Evolutionary conservation across 2,113 vertebrate species (phyloP).

Genomic region (Mellivora capensis): DNA sequence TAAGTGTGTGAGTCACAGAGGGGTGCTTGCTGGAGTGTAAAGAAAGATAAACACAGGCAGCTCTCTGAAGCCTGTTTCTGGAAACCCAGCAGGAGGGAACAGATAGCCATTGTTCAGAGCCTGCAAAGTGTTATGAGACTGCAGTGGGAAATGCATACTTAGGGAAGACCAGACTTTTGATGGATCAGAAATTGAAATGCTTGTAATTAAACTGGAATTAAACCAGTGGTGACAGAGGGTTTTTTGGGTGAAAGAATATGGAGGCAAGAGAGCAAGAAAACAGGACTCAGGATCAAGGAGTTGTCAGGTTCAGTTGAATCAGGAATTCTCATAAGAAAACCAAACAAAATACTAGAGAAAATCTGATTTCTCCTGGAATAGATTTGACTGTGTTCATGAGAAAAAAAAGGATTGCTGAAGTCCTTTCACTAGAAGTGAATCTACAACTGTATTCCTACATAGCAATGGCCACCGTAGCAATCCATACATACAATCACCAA

Average conservation of each 20-base stretch:
- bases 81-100: slow-evolving; percentile 80
- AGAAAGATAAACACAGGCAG: slow-evolving; percentile 84
- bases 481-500: neutral
- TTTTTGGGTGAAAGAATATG: neutral
- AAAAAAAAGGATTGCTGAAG: neutral
- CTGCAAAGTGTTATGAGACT: slow-evolving; percentile 70
- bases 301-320: slow-evolving; percentile 22
- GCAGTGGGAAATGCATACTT: slow-evolving; percentile 60
- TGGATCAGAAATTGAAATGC: slow-evolving; percentile 70
- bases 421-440: neutral
- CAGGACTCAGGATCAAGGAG: slow-evolving; percentile 27
- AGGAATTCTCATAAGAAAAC: slow-evolving; percentile 62
- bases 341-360: slow-evolving; percentile 28
- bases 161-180: slow-evolving; percentile 53
- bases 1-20: slow-evolving; percentile 80
- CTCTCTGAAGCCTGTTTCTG: slow-evolving; percentile 83
- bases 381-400: neutral
- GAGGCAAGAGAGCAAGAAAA: neutral
- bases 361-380: slow-evolving; percentile 17
- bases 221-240: neutral
- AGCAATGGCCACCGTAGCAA: neutral
- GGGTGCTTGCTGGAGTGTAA: slow-evolving; percentile 80
- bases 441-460: neutral
- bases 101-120: slow-evolving; percentile 82
- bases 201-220: slow-evolving; percentile 74